Conservation (phyloP, 37 sponge, comb jelly and placozoan species). For the Geodia barretti region DNA sequence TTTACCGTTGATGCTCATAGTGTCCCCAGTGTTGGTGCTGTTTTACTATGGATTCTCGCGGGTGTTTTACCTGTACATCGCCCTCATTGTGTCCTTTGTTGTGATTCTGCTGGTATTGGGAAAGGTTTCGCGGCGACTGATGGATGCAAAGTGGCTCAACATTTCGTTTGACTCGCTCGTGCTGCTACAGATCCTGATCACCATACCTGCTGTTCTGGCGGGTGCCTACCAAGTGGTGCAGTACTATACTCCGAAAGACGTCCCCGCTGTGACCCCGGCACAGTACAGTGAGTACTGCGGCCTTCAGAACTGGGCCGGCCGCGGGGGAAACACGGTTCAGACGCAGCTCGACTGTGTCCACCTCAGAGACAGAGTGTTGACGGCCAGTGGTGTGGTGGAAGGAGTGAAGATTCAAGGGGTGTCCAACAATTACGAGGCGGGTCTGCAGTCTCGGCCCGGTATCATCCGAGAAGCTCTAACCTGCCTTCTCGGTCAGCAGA, state of each 20-base stretch:
- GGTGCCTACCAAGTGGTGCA: slow-evolving; percentile 2
- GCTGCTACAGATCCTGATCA: background rate
- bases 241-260: background rate
- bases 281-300: slow-evolving; percentile 53
- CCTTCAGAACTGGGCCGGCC: slow-evolving; percentile 2
- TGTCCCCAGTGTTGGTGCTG: slow-evolving; percentile 25
- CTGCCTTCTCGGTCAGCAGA: slow-evolving; percentile 40
- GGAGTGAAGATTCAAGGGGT: slow-evolving; percentile 25
- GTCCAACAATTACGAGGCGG: slow-evolving; percentile 1
- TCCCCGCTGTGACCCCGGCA: slow-evolving; percentile 18
- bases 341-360: slow-evolving; percentile 60
- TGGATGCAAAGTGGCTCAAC: slow-evolving; percentile 41
- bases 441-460: slow-evolving; percentile 22
- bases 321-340: slow-evolving; percentile 30
- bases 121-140: slow-evolving; percentile 1
- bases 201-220: slow-evolving; percentile 10
- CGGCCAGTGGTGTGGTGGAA: slow-evolving; percentile 12
- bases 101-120: background rate
- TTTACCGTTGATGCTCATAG: slow-evolving; percentile 23
- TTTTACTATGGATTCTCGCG: slow-evolving; percentile 39
- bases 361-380: slow-evolving; percentile 39
- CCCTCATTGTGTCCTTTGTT: background rate
- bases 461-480: slow-evolving; percentile 22
- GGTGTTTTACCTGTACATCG: background rate
- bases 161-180: slow-evolving; percentile 40